Evolutionary conservation across 1,140 invertebrate species (phyloP).

Genomic region (Pantala flavescens): DNA sequence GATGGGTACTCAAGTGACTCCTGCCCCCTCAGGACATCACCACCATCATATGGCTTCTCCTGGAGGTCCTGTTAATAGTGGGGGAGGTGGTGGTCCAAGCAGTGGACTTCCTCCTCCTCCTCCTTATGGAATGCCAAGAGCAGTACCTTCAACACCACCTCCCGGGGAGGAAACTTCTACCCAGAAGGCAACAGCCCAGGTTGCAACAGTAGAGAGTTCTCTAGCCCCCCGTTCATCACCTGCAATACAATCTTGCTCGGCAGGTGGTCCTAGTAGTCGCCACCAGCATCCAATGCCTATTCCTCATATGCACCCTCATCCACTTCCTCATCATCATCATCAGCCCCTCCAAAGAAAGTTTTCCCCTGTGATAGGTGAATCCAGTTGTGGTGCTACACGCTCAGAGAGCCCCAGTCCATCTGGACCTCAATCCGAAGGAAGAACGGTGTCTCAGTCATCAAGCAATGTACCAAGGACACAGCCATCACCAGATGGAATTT

Average conservation of each 20-base stretch:
- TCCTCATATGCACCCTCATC: neutral
- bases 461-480: neutral
- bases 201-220: constrained; percentile 36
- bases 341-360: constrained; percentile 51
- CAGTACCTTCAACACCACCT: constrained; percentile 36
- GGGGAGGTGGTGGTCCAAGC: constrained; percentile 21
- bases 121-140: constrained; percentile 33
- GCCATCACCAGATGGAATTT: constrained; percentile 18
- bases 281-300: neutral
- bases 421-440: neutral
- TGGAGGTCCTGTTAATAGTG: constrained; percentile 44
- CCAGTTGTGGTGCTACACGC: constrained; percentile 30
- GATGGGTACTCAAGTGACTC: constrained; percentile 28
- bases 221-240: constrained; percentile 38
- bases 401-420: constrained; percentile 47
- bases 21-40: constrained; percentile 23
- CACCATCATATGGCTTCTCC: constrained; percentile 60
- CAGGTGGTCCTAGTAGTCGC: neutral
- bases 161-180: constrained; percentile 1
- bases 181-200: constrained; percentile 25
- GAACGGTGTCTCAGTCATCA: neutral
- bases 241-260: constrained; percentile 28
- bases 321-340: constrained; percentile 31
- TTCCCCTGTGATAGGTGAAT: constrained; percentile 46
- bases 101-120: constrained; percentile 20